These are phyloP conservation scores for Epinotia brunnichana DNA, from an alignment of 2,888 invertebrate genomes.

Conservation along the genomic window DNA sequence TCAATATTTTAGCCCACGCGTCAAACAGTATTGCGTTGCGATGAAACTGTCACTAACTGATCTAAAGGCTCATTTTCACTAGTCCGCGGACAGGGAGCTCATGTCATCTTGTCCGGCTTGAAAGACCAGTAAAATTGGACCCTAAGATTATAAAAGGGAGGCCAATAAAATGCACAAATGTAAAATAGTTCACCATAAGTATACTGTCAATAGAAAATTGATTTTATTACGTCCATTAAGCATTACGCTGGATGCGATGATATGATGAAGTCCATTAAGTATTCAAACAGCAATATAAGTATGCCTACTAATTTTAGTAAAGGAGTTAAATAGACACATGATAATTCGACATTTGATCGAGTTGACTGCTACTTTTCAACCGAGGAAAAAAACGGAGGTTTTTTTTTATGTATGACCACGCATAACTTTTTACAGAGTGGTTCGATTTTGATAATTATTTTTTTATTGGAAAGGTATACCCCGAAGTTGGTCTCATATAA, in stretches of 20 bases:
- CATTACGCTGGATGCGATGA: too few relatives aligned
- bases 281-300: constrained; percentile 24
- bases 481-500: too few relatives aligned
- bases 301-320: constrained; percentile 10
- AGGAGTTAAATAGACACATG: constrained; percentile 7
- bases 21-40: constrained; percentile 1
- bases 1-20: neutral
- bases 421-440: too few relatives aligned
- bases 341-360: constrained; percentile 14
- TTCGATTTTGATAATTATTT: too few relatives aligned
- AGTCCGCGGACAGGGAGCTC: too few relatives aligned
- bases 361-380: neutral
- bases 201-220: neutral
- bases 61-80: too few relatives aligned
- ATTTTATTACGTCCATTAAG: too few relatives aligned
- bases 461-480: too few relatives aligned
- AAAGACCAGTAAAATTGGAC: too few relatives aligned
- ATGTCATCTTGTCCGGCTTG: too few relatives aligned
- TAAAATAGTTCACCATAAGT: constrained; percentile 24
- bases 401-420: too few relatives aligned
- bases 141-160: constrained; percentile 10
- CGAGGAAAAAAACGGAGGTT: too few relatives aligned
- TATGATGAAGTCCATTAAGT: constrained; percentile 16
- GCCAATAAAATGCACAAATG: constrained; percentile 30
- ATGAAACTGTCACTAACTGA: neutral